Evolutionary conservation across 2,113 vertebrate genomes (phyloP), one percentile per base, ranked within the genome.

Genomic region (Tyrannus savana): DNA sequence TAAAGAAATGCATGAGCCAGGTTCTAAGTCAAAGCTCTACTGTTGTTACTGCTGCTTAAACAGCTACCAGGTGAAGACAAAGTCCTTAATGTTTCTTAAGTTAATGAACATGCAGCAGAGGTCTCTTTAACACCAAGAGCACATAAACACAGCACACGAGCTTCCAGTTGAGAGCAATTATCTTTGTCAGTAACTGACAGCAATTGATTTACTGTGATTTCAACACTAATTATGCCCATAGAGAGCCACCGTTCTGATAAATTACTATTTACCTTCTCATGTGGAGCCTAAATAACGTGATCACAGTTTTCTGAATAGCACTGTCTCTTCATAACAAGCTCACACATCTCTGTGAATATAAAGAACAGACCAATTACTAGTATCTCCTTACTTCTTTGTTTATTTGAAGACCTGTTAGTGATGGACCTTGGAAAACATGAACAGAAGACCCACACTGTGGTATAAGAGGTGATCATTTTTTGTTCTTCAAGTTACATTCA

Each of bases 161-260:
- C 63, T 93, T 87, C 67, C 64, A 84, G 63, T 21, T 62, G 47
- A 93, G 62, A 76, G 59, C 50, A 86, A 93, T 94, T 86, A 77
- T 55, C 58, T 93, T 85, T 66, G 78, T 69, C 75, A 92, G 88
- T 52, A 88, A 68, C 67, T 90, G 88, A 85, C 44, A 93, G 53
- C 14, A 94, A 94, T 8, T 80, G 67, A 92, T 93, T 83, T 66
- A 73, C 67, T 80, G 79, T 73, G 67, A 90, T 90, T 82, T 73
- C 82, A 80, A 94, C 59, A 80, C 59, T 90, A 92, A 92, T 86
- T 94, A 92, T 1, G 7, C 42, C 63, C 64, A 90, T 9, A 73
- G 58, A 58, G 79, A 94, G 50, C 55, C 55, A 80, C 33, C 72
- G n/a, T 42, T 92, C 62, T 73, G n/a, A 88, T 71, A 95, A 95